Evolutionary conservation across 2,888 invertebrate genomes (phyloP).

Genomic region (Nemapogon koenigi): DNA sequence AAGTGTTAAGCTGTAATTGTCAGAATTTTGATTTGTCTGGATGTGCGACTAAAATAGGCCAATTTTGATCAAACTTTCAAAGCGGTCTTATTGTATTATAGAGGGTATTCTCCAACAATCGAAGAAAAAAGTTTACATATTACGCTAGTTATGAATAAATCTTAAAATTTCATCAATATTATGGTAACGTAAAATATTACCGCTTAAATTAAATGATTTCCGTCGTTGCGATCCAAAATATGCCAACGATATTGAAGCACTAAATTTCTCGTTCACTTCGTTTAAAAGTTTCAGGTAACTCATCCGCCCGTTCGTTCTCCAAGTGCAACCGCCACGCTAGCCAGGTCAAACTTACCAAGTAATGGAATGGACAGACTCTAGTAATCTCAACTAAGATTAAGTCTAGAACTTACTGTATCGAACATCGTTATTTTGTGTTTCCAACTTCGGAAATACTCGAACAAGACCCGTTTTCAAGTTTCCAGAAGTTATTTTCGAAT

Average conservation of each 20-base stretch:
- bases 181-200: no score
- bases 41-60: no score
- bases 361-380: slow-evolving; percentile 31
- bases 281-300: slow-evolving; percentile 38
- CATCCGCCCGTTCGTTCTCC: slow-evolving; percentile 1
- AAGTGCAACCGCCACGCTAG: slow-evolving; percentile 22
- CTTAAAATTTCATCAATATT: no score
- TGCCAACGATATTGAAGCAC: slow-evolving; percentile 26
- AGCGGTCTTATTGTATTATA: no score
- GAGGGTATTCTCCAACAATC: no score
- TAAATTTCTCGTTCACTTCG: slow-evolving; percentile 33
- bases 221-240: no score
- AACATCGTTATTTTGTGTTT: slow-evolving; percentile 43
- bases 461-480: slow-evolving; percentile 12
- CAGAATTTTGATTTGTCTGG: no score
- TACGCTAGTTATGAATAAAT: no score
- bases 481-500: slow-evolving; percentile 22
- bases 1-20: no score
- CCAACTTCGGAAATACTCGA: slow-evolving; percentile 21
- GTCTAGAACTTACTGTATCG: slow-evolving; percentile 44
- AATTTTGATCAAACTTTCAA: no score
- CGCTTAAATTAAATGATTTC: no score
- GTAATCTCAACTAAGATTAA: slow-evolving; percentile 52
- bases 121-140: no score
- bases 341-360: slow-evolving; percentile 31